Percentiles rank a stretch among this genome's conserved stretches.
These are phyloP conservation scores for Zosterops lateralis DNA, from an alignment of 2,113 vertebrate genomes.

Conservation along the genomic window DNA sequence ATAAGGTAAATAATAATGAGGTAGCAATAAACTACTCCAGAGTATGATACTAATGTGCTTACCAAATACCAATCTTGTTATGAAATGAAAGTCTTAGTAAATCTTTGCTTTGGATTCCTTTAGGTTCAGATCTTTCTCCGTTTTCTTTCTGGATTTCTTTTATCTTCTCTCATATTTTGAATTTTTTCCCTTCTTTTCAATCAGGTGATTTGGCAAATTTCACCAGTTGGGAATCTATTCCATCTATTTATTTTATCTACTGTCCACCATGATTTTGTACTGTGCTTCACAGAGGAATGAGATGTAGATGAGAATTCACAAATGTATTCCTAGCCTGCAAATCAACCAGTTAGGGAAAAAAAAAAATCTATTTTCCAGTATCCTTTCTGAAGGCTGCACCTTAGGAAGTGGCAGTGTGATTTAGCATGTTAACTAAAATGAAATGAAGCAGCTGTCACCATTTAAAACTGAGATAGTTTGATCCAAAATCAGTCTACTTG, in stretches of 20 bases:
- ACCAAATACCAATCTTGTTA: background rate
- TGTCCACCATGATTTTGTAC: background rate
- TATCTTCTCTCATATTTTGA: background rate
- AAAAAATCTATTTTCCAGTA: background rate
- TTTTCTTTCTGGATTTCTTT: background rate
- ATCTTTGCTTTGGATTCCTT: background rate
- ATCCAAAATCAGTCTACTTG: background rate
- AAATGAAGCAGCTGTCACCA: background rate
- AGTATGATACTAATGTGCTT: background rate
- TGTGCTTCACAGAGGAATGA: background rate
- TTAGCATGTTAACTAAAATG: background rate
- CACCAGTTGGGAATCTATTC: background rate
- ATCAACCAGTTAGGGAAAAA: background rate
- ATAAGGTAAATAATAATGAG: conserved; percentile 82
- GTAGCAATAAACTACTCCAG: background rate
- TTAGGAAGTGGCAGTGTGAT: background rate
- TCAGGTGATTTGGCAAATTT: background rate
- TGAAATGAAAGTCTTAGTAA: background rate
- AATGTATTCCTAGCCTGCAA: background rate
- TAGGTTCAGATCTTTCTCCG: background rate
- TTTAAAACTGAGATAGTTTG: background rate
- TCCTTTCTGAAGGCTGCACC: background rate
- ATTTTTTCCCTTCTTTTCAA: background rate
- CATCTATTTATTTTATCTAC: background rate
- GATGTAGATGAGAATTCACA: background rate